These are phyloP conservation scores for Caenorhabditis sp. DNA, from an alignment of 2,888 invertebrate species.

Conservation along the genomic window DNA sequence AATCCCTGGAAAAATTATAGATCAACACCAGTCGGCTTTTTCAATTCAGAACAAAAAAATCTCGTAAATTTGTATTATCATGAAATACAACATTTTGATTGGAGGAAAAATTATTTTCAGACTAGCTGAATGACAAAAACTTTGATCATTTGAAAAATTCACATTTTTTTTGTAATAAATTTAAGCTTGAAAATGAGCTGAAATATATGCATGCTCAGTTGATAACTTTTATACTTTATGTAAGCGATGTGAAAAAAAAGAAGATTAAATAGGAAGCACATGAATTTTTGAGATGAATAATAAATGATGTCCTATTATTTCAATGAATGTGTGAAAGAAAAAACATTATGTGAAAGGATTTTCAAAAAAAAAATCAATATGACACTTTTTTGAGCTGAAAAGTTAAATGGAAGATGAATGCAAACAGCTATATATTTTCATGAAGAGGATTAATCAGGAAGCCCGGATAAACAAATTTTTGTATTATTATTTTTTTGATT, in stretches of 20 bases:
- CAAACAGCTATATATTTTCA: neutral
- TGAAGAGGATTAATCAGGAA: neutral
- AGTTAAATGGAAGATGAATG: neutral
- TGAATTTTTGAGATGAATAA: neutral
- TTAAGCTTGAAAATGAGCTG: neutral
- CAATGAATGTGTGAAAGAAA: no score
- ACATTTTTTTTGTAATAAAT: neutral
- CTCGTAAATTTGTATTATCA: no score
- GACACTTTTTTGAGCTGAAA: neutral
- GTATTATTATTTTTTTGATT: neutral
- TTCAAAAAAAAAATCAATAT: neutral
- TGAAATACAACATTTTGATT: no score
- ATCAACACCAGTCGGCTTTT: no score
- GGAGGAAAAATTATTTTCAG: no score
- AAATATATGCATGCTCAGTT: no score
- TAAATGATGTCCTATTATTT: no score
- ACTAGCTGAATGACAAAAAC: no score
- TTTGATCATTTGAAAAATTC: no score
- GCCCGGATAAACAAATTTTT: neutral
- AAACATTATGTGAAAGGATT: no score
- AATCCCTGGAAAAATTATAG: no score
- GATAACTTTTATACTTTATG: neutral
- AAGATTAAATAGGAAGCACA: neutral
- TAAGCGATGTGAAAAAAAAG: neutral
- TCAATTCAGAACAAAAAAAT: no score